Percentiles rank a stretch among this genome's conserved stretches.
Evolutionary conservation across 1,140 invertebrate species (phyloP).

Genomic region (Holotrichia oblita): DNA sequence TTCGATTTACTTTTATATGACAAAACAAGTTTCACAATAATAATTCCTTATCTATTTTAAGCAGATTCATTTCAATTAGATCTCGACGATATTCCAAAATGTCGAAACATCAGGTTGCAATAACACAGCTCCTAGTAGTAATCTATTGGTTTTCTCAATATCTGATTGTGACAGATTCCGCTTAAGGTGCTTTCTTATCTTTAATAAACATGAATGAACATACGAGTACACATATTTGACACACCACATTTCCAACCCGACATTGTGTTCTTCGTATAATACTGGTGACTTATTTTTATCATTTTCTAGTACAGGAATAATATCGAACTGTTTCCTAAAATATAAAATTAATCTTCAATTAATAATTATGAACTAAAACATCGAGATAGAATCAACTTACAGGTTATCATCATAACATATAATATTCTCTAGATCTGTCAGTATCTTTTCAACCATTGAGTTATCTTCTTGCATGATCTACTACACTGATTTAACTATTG

Average conservation of each 20-base stretch:
- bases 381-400: constrained; percentile 65
- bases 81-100: constrained; percentile 90
- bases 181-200: constrained; percentile 62
- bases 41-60: constrained; percentile 76
- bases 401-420: constrained; percentile 76
- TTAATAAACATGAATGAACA: constrained; percentile 72
- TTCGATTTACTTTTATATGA: constrained; percentile 88
- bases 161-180: constrained; percentile 64
- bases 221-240: constrained; percentile 85
- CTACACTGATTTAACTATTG: too few relatives aligned
- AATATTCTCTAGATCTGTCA: constrained; percentile 77
- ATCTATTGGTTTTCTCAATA: constrained; percentile 67
- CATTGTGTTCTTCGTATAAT: constrained; percentile 79
- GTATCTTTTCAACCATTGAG: constrained; percentile 80
- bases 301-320: constrained; percentile 80
- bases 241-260: constrained; percentile 93
- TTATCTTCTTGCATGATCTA: constrained; percentile 57
- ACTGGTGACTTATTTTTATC: constrained; percentile 88
- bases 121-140: constrained; percentile 78
- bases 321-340: constrained; percentile 86
- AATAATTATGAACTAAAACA: constrained; percentile 26
- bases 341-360: constrained; percentile 42
- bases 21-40: constrained; percentile 77
- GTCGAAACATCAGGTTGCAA: constrained; percentile 85
- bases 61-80: constrained; percentile 69